Evolutionary conservation across 2,113 vertebrate species (phyloP).

Genomic region (Epinephelus moara): DNA sequence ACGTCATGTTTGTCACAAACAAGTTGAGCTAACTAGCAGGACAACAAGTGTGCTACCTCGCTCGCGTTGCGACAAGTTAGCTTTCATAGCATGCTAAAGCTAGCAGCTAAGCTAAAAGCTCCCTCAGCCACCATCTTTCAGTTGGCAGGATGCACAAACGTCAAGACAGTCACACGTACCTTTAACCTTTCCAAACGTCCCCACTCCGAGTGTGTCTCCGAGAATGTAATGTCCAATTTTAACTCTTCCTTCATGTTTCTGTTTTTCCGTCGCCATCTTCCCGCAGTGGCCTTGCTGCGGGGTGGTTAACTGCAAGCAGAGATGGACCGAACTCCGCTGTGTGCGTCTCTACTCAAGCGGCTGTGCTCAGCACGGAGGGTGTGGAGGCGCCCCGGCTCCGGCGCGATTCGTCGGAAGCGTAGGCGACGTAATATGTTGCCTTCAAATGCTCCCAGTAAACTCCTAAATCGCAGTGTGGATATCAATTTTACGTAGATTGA

Average conservation of each 20-base stretch:
- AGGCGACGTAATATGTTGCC: slow-evolving; percentile 51
- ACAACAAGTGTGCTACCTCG: slow-evolving; percentile 64
- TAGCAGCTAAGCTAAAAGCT: slow-evolving; percentile 65
- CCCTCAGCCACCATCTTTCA: slow-evolving; percentile 52
- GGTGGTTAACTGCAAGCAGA: slow-evolving; percentile 63
- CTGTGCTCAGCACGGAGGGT: slow-evolving; percentile 27
- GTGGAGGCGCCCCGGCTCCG: slow-evolving; percentile 45
- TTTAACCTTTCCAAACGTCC: slow-evolving; percentile 98
- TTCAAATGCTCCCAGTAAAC: slow-evolving; percentile 33
- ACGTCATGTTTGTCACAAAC: not conserved
- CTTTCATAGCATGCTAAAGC: slow-evolving; percentile 40
- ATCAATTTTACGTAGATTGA: not conserved
- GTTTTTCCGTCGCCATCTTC: slow-evolving; percentile 98
- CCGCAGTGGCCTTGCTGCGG: slow-evolving; percentile 88
- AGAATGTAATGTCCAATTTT: slow-evolving; percentile 98
- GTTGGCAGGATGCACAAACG: slow-evolving; percentile 29
- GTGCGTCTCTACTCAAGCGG: slow-evolving; percentile 45
- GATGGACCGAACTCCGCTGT: slow-evolving; percentile 61
- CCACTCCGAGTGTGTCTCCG: slow-evolving; percentile 96
- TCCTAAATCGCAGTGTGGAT: not conserved
- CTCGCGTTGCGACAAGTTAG: slow-evolving; percentile 66
- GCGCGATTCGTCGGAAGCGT: slow-evolving; percentile 50
- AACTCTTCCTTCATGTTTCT: slow-evolving; percentile 95
- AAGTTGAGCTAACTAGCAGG: slow-evolving; percentile 7
- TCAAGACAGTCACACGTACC: slow-evolving; percentile 80